phyloP scores from a whole-genome alignment of 2,888 invertebrate genomes.

The Sarcophaga rosellei region DNA sequence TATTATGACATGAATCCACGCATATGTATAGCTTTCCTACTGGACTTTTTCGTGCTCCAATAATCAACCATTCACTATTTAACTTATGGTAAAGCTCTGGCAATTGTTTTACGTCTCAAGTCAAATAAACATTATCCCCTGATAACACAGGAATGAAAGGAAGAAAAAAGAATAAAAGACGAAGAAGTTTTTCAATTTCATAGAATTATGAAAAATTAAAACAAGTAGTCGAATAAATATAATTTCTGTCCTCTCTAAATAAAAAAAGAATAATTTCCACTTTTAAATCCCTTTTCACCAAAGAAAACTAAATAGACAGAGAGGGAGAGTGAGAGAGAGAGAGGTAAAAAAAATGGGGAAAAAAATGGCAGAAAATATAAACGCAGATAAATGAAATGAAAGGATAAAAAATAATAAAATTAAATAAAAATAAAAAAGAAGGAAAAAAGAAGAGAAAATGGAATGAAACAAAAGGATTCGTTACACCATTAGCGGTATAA shows the following conservation, averaged over 20 bases:
- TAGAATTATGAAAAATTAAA: slow-evolving; percentile 53
- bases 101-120: background rate
- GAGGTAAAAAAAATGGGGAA: slow-evolving; percentile 5
- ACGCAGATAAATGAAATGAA: slow-evolving; percentile 43
- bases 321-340: slow-evolving; percentile 11
- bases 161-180: background rate
- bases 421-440: slow-evolving; percentile 40
- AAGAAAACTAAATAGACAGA: background rate
- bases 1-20: no score
- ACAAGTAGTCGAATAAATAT: slow-evolving; percentile 39
- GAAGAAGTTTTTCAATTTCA: slow-evolving; percentile 62
- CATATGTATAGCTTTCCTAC: no score
- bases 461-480: slow-evolving; percentile 59
- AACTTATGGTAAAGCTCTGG: background rate
- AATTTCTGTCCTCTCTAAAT: slow-evolving; percentile 1
- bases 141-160: background rate
- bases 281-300: slow-evolving; percentile 28
- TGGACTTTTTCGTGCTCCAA: no score
- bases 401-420: slow-evolving; percentile 47
- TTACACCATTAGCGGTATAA: slow-evolving; percentile 70
- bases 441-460: slow-evolving; percentile 15
- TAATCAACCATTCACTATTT: no score
- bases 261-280: slow-evolving; percentile 17
- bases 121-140: slow-evolving; percentile 24
- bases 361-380: slow-evolving; percentile 16